Conservation (phyloP, 2,797 vertebrate species). For the Poeciliopsis turneri region DNA sequence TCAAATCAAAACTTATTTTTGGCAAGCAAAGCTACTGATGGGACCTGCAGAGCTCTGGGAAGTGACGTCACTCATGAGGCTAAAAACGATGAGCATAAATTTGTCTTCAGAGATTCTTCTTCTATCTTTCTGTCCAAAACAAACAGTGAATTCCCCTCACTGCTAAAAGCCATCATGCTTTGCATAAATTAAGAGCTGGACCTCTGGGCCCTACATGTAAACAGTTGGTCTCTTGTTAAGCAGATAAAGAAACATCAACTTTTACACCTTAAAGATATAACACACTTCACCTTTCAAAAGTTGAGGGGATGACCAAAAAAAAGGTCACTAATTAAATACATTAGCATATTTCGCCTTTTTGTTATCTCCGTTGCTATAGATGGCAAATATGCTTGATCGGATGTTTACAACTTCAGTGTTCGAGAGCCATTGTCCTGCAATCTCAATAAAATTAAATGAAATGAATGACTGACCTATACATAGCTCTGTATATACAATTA, state of each 20-base stretch:
- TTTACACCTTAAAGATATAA: neutral
- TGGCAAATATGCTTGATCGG: neutral
- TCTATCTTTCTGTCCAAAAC: neutral
- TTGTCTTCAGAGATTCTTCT: neutral
- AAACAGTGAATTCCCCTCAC: neutral
- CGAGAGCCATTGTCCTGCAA: neutral
- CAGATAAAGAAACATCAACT: neutral
- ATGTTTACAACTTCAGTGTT: neutral
- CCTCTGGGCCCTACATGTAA: neutral
- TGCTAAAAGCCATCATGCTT: neutral
- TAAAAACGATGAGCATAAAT: neutral
- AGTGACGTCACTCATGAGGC: neutral
- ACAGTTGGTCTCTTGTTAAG: neutral
- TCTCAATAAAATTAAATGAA: neutral
- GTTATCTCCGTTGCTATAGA: neutral
- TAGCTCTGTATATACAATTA: neutral
- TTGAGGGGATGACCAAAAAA: neutral
- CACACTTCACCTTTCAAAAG: neutral
- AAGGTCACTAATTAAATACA: neutral
- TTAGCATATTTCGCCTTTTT: neutral
- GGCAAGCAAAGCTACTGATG: slow-evolving; percentile 4
- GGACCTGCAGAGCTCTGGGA: neutral
- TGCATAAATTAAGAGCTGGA: neutral
- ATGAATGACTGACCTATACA: neutral
- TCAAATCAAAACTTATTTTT: slow-evolving; percentile 27